These are phyloP conservation scores for Silurus lanzhouensis DNA, from an alignment of 2,797 vertebrate species.

Conservation along the genomic window DNA sequence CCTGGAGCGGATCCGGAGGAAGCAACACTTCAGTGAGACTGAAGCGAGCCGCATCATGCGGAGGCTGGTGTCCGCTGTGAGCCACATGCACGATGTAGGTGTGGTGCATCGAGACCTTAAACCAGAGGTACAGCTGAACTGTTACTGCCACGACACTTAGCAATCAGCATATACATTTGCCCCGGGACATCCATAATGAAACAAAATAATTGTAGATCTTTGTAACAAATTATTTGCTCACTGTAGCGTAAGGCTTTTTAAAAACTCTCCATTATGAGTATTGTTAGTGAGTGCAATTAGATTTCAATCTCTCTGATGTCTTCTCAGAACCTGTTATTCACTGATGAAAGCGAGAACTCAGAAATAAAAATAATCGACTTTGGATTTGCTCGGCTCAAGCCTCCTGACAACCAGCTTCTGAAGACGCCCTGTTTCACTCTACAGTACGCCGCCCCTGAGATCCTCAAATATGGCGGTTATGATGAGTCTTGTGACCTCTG, in stretches of 20 bases:
- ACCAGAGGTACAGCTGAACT: constrained; percentile 83
- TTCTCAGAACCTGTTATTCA: constrained; percentile 93
- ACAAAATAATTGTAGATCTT: not conserved
- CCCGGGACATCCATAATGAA: not conserved
- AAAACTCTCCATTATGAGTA: not conserved
- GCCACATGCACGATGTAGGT: constrained; percentile 98
- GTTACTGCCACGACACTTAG: constrained; percentile 1
- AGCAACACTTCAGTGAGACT: constrained; percentile 94
- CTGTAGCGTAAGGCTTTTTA: not conserved
- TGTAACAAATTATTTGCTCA: not conserved
- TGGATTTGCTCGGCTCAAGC: constrained; percentile 97
- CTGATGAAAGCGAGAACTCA: constrained; percentile 92
- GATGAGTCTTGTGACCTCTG: constrained; percentile 98
- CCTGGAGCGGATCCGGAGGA: constrained; percentile 92
- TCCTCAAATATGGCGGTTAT: constrained; percentile 92
- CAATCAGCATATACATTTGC: not conserved
- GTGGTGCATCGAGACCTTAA: constrained; percentile 97
- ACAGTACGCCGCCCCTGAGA: constrained; percentile 96
- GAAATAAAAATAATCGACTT: constrained; percentile 99
- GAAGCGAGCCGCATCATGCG: constrained; percentile 97
- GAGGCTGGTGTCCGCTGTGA: constrained; percentile 93
- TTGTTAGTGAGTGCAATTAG: not conserved
- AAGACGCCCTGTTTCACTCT: constrained; percentile 98
- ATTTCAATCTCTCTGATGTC: constrained; percentile 5
- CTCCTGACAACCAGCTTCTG: constrained; percentile 95